Evolutionary conservation across 2,888 invertebrate species (phyloP), one percentile per base, ranked within the genome.

Genomic region (Heterodera filipjevi): DNA sequence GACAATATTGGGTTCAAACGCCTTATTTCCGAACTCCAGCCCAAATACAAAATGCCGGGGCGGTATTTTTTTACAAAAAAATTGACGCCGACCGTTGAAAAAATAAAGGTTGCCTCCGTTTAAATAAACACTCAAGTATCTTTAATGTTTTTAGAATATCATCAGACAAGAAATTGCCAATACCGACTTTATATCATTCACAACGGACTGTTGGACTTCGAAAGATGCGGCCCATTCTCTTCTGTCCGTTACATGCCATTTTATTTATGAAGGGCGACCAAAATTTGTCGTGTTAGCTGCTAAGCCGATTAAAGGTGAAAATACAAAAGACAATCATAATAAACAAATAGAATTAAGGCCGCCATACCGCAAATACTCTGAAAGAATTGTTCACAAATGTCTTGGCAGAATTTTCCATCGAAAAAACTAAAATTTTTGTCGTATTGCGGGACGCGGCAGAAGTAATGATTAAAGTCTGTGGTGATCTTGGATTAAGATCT

Each of bases 361-460:
- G 71, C n/a, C 71, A 71, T 14, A 71, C n/a, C 30, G 71, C 71
- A n/a, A 5, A 2, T 30, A n/a, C 30, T 30, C 30, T 71, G 10
- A 71, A 71, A 27, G 71, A 71, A 32, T 71, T 71, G 10, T 32
- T 71, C 2, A 32, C 5, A 10, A 32, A 12, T 6, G 71, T 71
- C 10, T 71, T 71, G 5, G 39, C 10, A 2, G 71, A 71, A 10
- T 71, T 10, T 30, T 71, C 71, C 10, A 27, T 71, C 2, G 44
- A 39, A 5, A 71, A 71, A 8, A 30, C 71, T 2, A 71, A 71
- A 71, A 71, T 71, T 30, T 71, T 71, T 71, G 71, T 71, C n/a
- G 71, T 71, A 12, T 30, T 71, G 10, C 71, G 71, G n/a, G 71
- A 71, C n/a, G 71, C 71, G 2, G 71, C 71, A n/a, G 71, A 71